These are phyloP conservation scores for Pollenia angustigena DNA, from an alignment of 2,888 invertebrate species.

Conservation along the genomic window DNA sequence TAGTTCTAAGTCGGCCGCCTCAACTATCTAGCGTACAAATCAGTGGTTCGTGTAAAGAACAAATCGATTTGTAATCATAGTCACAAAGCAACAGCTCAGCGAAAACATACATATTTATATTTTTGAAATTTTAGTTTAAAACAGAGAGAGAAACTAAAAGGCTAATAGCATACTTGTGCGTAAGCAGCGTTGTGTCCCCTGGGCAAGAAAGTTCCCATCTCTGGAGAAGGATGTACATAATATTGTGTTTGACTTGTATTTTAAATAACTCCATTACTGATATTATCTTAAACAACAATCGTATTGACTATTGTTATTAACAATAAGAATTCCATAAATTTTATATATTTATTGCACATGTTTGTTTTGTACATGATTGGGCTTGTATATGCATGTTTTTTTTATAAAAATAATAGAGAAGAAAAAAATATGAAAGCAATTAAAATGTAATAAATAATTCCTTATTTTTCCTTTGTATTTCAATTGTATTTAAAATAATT, in stretches of 20 bases:
- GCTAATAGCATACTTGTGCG: too few species aligned
- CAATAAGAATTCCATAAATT: conserved; percentile 74
- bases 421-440: conserved; percentile 37
- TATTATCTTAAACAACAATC: conserved; percentile 56
- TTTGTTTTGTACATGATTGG: conserved; percentile 34
- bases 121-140: too few species aligned
- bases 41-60: too few species aligned
- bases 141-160: too few species aligned
- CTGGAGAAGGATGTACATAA: too few species aligned
- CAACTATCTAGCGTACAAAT: too few species aligned
- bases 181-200: too few species aligned
- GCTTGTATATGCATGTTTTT: not conserved
- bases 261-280: conserved; percentile 34
- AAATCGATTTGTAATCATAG: too few species aligned
- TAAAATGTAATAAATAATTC: conserved; percentile 64
- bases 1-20: too few species aligned
- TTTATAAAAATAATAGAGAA: not conserved
- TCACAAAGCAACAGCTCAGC: too few species aligned
- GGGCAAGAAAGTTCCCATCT: too few species aligned
- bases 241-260: not conserved
- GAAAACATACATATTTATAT: too few species aligned
- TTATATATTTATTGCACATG: conserved; percentile 60
- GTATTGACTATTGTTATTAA: conserved; percentile 65
- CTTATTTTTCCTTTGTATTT: conserved; percentile 41
- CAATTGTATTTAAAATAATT: conserved; percentile 58